Conservation (phyloP, 2,113 vertebrate genomes). For the Galbula dea region DNA sequence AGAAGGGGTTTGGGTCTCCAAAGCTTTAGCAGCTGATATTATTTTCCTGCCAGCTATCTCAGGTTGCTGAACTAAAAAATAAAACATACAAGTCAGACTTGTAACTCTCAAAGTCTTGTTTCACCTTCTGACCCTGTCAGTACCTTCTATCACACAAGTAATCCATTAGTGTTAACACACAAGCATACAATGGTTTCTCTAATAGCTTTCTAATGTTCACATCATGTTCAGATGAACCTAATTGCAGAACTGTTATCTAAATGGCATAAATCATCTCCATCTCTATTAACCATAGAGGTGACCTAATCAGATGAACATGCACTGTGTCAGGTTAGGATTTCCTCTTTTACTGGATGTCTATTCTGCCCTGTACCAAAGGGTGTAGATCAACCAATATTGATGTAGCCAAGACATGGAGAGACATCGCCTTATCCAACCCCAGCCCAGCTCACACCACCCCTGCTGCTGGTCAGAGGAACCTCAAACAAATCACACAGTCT, state of each 20-base stretch:
- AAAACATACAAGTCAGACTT: not conserved
- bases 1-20: not conserved
- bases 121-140: not conserved
- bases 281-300: not conserved
- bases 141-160: not conserved
- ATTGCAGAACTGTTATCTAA: slow-evolving; percentile 29
- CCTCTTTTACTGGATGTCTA: not conserved
- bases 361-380: not conserved
- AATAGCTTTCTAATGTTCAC: not conserved
- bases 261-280: not conserved
- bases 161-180: not conserved
- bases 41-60: not conserved
- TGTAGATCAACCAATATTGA: accelerated
- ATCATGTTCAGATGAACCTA: not conserved
- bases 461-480: not conserved
- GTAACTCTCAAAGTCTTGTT: not conserved
- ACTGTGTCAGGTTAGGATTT: not conserved
- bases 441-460: not conserved
- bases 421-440: not conserved
- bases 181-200: not conserved
- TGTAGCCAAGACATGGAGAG: not conserved
- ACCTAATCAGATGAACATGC: not conserved
- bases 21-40: not conserved
- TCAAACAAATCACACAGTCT: not conserved
- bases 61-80: not conserved